phyloP scores from a whole-genome alignment of 2,888 invertebrate species.

The Ophioninae sp. region DNA sequence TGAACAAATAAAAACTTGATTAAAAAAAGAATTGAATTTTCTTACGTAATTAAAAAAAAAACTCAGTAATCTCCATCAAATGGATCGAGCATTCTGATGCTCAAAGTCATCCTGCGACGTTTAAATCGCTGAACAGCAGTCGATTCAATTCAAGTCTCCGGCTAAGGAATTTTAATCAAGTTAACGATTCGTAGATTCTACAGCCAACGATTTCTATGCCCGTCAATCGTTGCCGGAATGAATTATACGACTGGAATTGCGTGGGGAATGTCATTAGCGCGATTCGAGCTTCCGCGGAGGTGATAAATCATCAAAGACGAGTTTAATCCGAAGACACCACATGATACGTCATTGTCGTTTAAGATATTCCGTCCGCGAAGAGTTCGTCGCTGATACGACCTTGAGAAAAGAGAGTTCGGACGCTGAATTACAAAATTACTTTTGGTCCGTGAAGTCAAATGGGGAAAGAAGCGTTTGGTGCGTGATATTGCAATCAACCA shows the following conservation, averaged over 20 bases:
- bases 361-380: not conserved
- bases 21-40: not conserved
- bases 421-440: not conserved
- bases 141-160: not conserved
- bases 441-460: not conserved
- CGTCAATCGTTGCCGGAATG: not conserved
- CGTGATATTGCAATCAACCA: not conserved
- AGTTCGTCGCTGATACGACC: not conserved
- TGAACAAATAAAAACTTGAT: not conserved
- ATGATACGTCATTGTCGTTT: not conserved
- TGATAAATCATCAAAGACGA: not conserved
- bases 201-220: not conserved
- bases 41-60: not conserved
- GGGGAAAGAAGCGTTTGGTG: not conserved
- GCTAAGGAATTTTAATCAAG: not conserved
- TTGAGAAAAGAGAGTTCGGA: not conserved
- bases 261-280: not conserved
- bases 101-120: not conserved
- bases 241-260: conserved; percentile 2
- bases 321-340: not conserved
- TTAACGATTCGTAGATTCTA: not conserved
- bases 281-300: not conserved
- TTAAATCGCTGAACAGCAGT: not conserved
- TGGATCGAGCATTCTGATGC: not conserved
- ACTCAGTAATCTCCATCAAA: not conserved